Percentiles rank a stretch among this genome's conserved stretches.
Evolutionary conservation across 2,113 vertebrate species (phyloP).

Genomic region (Talpa occidentalis): DNA sequence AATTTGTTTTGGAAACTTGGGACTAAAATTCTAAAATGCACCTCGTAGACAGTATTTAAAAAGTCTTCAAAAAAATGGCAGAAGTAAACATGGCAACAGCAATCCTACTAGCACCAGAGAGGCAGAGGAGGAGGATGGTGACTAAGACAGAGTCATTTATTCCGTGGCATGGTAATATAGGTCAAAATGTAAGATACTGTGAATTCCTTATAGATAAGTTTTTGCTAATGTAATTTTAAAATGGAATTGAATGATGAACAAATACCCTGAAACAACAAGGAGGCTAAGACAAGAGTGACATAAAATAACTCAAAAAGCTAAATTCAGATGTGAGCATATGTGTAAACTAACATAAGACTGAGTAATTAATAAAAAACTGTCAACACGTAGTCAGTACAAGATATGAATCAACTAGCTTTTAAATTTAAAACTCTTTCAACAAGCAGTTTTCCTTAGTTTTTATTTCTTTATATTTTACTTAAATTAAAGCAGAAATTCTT

Average conservation of each 20-base stretch:
- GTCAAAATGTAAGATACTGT: background rate
- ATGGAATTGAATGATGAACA: background rate
- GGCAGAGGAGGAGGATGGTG: background rate
- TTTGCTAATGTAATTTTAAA: conserved; percentile 39
- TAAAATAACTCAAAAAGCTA: background rate
- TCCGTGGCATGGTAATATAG: background rate
- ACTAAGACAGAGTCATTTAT: background rate
- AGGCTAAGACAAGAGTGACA: background rate
- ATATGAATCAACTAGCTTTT: conserved; percentile 49
- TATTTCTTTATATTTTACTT: conserved; percentile 63
- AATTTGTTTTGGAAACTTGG: background rate
- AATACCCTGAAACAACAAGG: background rate
- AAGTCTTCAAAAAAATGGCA: background rate
- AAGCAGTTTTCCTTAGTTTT: conserved; percentile 41
- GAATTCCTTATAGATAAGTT: background rate
- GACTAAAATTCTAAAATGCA: background rate
- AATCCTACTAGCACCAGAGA: background rate
- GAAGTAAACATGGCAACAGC: background rate
- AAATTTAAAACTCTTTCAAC: conserved; percentile 50
- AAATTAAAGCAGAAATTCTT: conserved; percentile 54
- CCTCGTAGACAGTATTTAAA: background rate
- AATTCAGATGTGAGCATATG: conserved; percentile 13
- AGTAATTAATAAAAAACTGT: conserved; percentile 47
- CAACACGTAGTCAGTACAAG: background rate
- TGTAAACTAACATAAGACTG: background rate